Conservation (phyloP, 1,140 invertebrate genomes). For the Argopecten irradians region DNA sequence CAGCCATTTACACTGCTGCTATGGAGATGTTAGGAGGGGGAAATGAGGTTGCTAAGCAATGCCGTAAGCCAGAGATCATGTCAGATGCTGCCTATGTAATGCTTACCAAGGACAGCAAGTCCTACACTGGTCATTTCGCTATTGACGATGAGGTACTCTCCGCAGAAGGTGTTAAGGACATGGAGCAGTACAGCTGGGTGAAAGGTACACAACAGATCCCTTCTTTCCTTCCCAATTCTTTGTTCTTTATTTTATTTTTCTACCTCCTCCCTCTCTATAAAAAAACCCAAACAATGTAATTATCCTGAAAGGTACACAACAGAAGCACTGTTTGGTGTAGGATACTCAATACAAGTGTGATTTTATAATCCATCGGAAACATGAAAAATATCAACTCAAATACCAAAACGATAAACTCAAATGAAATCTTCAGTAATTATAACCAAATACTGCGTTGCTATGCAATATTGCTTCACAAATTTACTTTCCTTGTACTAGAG, state of each 20-base stretch:
- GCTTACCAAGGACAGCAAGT: conserved; percentile 86
- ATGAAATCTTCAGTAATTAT: no score
- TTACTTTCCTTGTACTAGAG: no score
- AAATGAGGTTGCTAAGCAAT: conserved; percentile 81
- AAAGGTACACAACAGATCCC: conserved; percentile 63
- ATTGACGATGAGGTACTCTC: conserved; percentile 95
- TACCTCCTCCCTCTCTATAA: not conserved
- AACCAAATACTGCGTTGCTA: no score
- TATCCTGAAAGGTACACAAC: not conserved
- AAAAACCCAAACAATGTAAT: no score
- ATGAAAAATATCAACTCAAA: no score
- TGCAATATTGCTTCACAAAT: no score
- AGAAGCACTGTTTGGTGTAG: not conserved
- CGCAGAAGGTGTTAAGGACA: conserved; percentile 87
- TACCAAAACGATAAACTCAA: no score
- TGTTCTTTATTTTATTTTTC: no score
- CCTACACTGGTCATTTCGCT: conserved; percentile 92
- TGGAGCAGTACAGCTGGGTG: conserved; percentile 88
- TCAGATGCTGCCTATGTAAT: conserved; percentile 95
- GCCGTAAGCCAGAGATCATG: conserved; percentile 94
- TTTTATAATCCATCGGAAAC: no score
- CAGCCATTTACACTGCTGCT: conserved; percentile 95
- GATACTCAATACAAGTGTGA: not conserved
- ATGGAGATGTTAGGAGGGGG: conserved; percentile 94
- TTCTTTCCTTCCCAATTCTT: no score